Evolutionary conservation across 2,113 vertebrate species (phyloP).

Genomic region (Cynopterus brachyotis): DNA sequence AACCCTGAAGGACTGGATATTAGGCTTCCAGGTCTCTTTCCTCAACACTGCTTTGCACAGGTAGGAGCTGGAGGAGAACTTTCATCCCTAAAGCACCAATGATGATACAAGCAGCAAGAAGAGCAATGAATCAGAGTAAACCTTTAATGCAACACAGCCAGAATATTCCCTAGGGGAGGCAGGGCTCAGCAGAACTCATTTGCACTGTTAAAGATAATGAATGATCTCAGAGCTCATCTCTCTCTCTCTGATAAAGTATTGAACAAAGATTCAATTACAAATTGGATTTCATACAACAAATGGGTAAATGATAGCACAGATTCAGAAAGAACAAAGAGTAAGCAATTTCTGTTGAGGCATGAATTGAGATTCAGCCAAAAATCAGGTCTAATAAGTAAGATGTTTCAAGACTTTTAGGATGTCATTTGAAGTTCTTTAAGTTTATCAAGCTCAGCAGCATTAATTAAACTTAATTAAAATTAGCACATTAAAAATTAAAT

Average conservation of each 20-base stretch:
- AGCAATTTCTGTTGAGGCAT: constrained; percentile 57
- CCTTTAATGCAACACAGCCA: not conserved
- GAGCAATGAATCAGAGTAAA: not conserved
- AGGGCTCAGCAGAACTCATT: not conserved
- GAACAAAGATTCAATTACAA: constrained; percentile 68
- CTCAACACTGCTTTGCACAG: not conserved
- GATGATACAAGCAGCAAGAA: not conserved
- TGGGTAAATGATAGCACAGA: constrained; percentile 46
- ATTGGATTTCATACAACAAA: constrained; percentile 68
- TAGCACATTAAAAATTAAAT: constrained; percentile 73
- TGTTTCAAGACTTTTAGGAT: constrained; percentile 42
- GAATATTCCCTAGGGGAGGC: not conserved
- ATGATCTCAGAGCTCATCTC: constrained; percentile 32
- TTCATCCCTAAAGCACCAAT: not conserved
- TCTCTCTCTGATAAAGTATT: constrained; percentile 53
- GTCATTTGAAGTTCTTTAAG: constrained; percentile 59
- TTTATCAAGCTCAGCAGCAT: constrained; percentile 69
- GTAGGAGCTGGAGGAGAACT: not conserved
- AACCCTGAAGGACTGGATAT: not conserved
- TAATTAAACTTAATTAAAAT: constrained; percentile 73
- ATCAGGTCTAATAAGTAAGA: constrained; percentile 54
- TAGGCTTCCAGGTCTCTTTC: not conserved
- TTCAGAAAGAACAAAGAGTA: constrained; percentile 57
- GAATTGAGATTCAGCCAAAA: constrained; percentile 52
- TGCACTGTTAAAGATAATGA: constrained; percentile 42